phyloP scores from a whole-genome alignment of 2,888 invertebrate genomes.

The Nephrotoma appendiculata region DNA sequence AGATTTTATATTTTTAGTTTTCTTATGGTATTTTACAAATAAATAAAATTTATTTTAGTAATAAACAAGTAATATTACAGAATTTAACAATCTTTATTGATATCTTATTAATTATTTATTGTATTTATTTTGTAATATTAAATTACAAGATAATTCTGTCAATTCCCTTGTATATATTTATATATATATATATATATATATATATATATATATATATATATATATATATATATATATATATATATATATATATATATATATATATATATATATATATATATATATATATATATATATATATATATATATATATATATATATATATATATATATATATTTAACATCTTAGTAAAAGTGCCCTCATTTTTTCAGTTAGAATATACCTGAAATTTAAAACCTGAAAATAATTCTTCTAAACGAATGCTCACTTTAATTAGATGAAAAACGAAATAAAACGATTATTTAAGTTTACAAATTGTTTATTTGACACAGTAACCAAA shows the following conservation, averaged over 20 bases:
- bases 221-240: conserved; percentile 1
- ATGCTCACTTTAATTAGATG: too few species aligned
- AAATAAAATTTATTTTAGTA: neutral
- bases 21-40: neutral
- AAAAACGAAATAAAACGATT: too few species aligned
- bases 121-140: neutral
- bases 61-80: neutral
- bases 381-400: too few species aligned
- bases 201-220: conserved; percentile 1
- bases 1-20: neutral
- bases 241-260: conserved; percentile 1
- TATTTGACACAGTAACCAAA: too few species aligned
- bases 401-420: too few species aligned
- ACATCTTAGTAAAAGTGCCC: too few species aligned
- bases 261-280: neutral
- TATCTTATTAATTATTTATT: neutral
- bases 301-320: conserved; percentile 3
- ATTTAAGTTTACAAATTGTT: too few species aligned
- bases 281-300: conserved; percentile 4
- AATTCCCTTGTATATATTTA: neutral
- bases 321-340: neutral
- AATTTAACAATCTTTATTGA: neutral
- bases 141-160: neutral
- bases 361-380: too few species aligned
- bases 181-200: conserved; percentile 3